Evolutionary conservation across 2,888 invertebrate species (phyloP).

Genomic region (Philhelius pedissequus): DNA sequence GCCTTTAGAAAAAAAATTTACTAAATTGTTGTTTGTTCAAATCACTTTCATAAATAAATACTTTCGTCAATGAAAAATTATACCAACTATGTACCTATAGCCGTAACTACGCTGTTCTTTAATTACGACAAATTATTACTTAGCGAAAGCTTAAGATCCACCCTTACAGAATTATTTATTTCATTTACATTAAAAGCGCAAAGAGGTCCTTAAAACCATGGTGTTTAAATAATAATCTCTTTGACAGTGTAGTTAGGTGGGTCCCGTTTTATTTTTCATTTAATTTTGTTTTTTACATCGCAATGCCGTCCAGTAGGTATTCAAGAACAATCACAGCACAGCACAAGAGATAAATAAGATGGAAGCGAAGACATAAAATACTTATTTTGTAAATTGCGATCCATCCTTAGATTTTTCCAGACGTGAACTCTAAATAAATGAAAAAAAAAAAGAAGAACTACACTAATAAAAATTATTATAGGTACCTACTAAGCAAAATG

Average conservation of each 20-base stretch:
- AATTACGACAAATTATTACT: background rate
- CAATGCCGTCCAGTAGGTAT: background rate
- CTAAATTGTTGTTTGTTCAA: no score
- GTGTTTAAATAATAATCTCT: conserved; percentile 11
- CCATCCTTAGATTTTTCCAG: conserved; percentile 2
- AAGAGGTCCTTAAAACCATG: conserved; percentile 1
- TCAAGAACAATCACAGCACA: conserved; percentile 4
- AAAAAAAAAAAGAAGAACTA: background rate
- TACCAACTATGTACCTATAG: no score
- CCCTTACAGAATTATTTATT: background rate
- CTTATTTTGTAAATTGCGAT: background rate
- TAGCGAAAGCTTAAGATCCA: background rate
- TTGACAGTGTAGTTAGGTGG: background rate
- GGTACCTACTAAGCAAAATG: conserved; percentile 23
- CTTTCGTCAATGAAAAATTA: no score
- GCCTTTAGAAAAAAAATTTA: no score
- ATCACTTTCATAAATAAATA: no score
- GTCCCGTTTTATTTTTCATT: background rate
- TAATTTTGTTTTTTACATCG: background rate
- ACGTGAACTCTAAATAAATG: background rate
- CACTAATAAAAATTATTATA: conserved; percentile 19
- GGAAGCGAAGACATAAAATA: conserved; percentile 4
- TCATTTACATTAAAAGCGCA: background rate
- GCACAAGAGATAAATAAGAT: background rate
- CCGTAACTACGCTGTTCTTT: background rate